Evolutionary conservation across 2,888 invertebrate genomes (phyloP).

Genomic region (Oligia strigilis): DNA sequence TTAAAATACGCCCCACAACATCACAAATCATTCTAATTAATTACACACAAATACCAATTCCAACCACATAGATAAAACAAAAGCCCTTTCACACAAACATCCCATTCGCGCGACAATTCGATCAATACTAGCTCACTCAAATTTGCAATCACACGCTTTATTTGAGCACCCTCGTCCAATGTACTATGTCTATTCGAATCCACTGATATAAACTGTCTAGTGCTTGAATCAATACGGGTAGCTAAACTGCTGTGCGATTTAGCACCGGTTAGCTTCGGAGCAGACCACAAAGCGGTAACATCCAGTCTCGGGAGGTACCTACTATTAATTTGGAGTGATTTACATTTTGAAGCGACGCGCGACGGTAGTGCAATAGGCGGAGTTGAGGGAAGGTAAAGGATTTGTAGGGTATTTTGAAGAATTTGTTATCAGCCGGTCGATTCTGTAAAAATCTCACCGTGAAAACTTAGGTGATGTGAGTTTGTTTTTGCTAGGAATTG

Average conservation of each 20-base stretch:
- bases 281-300: slow-evolving; percentile 68
- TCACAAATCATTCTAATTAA: slow-evolving; percentile 29
- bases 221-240: slow-evolving; percentile 69
- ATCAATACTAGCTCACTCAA: slow-evolving; percentile 55
- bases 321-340: slow-evolving; percentile 69
- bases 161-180: slow-evolving; percentile 57
- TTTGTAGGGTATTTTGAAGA: background rate
- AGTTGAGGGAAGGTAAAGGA: background rate
- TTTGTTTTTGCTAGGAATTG: too few species aligned
- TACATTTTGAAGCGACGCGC: slow-evolving; percentile 53
- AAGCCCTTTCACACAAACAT: slow-evolving; percentile 14
- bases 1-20: background rate
- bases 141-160: slow-evolving; percentile 56
- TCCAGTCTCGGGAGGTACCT: slow-evolving; percentile 58
- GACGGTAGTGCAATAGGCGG: background rate
- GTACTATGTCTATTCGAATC: slow-evolving; percentile 57
- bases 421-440: background rate
- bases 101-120: slow-evolving; percentile 30
- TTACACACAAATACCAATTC: slow-evolving; percentile 28
- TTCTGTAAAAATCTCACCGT: too few species aligned
- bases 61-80: slow-evolving; percentile 16
- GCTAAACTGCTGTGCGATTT: slow-evolving; percentile 69
- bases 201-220: slow-evolving; percentile 62
- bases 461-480: too few species aligned
- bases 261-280: slow-evolving; percentile 66